Conservation (phyloP, 2,888 invertebrate species). For the Trachelus iudaicus region DNA sequence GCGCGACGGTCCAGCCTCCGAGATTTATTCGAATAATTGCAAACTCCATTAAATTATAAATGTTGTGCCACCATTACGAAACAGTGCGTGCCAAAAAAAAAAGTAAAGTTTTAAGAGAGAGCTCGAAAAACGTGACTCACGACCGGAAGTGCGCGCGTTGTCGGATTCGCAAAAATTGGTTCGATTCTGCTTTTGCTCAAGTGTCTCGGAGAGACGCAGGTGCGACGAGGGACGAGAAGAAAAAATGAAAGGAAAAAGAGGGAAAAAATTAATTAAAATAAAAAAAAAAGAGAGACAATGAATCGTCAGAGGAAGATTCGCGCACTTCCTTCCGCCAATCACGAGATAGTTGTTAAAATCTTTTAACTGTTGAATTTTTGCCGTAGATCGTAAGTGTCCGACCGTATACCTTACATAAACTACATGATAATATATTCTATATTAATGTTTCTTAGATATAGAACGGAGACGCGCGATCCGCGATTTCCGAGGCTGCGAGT, state of each 20-base stretch:
- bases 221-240: too few relatives aligned
- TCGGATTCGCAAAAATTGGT: too few relatives aligned
- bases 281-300: conserved; percentile 17
- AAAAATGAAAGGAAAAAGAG: conserved; percentile 6
- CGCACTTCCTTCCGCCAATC: conserved; percentile 2
- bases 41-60: conserved; percentile 31
- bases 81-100: conserved; percentile 39
- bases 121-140: background rate
- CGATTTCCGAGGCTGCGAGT: too few relatives aligned
- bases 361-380: conserved; percentile 64
- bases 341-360: conserved; percentile 53
- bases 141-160: background rate
- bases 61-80: conserved; percentile 34
- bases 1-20: conserved; percentile 35
- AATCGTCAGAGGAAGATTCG: background rate
- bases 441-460: conserved; percentile 62
- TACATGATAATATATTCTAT: conserved; percentile 59
- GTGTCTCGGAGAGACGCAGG: too few relatives aligned
- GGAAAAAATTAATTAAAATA: background rate
- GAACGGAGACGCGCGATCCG: conserved; percentile 22
- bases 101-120: conserved; percentile 10
- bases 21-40: conserved; percentile 40
- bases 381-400: conserved; percentile 62
- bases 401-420: conserved; percentile 57
- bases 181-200: too few relatives aligned